A percentile compares a stretch with the other conserved stretches of the same genome.
Conservation (phyloP, 2,888 invertebrate genomes). For the Drosophila quinaria region DNA sequence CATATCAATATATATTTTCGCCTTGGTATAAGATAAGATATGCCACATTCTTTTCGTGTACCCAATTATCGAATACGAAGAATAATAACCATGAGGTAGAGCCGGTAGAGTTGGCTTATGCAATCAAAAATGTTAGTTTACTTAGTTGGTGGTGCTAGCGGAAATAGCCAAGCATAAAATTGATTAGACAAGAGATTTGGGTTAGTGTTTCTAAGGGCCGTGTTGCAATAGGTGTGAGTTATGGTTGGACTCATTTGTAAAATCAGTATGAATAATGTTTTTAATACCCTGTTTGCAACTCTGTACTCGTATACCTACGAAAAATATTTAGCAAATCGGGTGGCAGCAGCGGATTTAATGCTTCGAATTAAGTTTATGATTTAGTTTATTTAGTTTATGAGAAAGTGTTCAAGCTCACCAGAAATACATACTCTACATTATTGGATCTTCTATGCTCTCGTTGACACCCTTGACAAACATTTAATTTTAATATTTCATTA, state of each 20-base stretch:
- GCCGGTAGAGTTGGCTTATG: constrained; percentile 28
- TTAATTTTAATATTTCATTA: too few species aligned
- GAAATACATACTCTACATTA: too few species aligned
- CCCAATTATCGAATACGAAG: constrained; percentile 31
- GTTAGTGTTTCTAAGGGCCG: constrained; percentile 44
- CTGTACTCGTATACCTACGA: neutral
- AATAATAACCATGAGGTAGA: constrained; percentile 33
- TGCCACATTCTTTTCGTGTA: constrained; percentile 47
- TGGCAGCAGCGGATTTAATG: neutral
- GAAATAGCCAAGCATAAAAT: constrained; percentile 57
- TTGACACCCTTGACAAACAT: too few species aligned
- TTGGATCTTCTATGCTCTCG: too few species aligned
- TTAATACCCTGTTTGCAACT: neutral
- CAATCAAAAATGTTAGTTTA: constrained; percentile 30
- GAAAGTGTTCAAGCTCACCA: too few species aligned
- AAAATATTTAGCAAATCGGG: neutral
- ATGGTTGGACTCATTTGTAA: constrained; percentile 4
- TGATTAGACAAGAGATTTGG: constrained; percentile 69
- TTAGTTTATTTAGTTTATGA: too few species aligned
- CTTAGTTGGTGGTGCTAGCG: constrained; percentile 40
- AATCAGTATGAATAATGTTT: constrained; percentile 1
- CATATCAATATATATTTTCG: constrained; percentile 47
- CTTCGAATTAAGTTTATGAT: too few species aligned
- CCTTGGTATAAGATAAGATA: constrained; percentile 64
- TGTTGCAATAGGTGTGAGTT: constrained; percentile 33